Evolutionary conservation across 2,113 vertebrate genomes (phyloP), one percentile per base, ranked within the genome.

Genomic region (Xenopus laevis): DNA sequence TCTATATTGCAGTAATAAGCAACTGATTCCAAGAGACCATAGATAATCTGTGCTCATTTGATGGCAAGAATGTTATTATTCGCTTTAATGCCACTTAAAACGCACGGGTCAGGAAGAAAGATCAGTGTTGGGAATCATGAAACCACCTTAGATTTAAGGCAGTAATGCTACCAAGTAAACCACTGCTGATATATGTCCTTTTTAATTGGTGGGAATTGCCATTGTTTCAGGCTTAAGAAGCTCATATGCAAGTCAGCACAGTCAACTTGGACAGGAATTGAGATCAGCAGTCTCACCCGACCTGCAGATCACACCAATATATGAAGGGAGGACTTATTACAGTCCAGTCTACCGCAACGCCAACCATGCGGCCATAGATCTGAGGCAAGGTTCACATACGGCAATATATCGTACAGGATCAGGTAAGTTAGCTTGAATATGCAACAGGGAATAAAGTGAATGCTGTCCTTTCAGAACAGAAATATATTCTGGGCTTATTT

Each of bases 181-280:
- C 9, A 10, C 13, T 58, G 55, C 55, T 8, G 17, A 10, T 1
- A n/a, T 58, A 4, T 58, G 9, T 17, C 18, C 55, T 16, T 13
- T 27, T 11, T 60, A 60, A 60, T 23, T 60, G 58, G 18, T 23
- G 58, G 58, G 10, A 13, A 60, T 60, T 21, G 8, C 58, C 33
- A 52, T 78, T 71, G 71, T 82, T 82, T 8, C 78, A 98, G 97
- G 96, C 68, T 88, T 97, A 47, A 88, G 95, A 83, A 93, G 92
- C 20, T 96, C 96, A 0, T 98, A 96, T 7, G 90, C 96, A 13
- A 97, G 95, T 86, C 96, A 98, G 33, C 95, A 96, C 85, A 98
- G 95, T 75, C 96, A 94, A 45, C 89, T 95, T 21, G 95, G 93
- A 10, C 94, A 90, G 70, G 96, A 98, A 27, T 65, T 95, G 6